Evolutionary conservation across 1,140 invertebrate species (phyloP).

Genomic region (Matsumurasca onukii): DNA sequence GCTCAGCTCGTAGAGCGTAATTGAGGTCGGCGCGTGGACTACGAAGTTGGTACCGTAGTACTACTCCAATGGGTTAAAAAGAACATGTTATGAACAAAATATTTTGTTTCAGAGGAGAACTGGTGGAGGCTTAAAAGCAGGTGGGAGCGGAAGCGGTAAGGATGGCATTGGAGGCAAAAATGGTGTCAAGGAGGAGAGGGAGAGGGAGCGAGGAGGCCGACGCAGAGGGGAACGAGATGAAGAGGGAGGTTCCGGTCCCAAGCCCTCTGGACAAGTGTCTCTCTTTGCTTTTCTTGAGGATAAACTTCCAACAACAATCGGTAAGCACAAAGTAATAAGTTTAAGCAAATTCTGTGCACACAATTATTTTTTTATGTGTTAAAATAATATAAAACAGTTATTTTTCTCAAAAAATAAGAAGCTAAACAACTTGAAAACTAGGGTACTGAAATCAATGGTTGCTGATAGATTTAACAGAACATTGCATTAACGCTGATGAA

Average conservation of each 20-base stretch:
- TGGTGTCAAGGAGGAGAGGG: conserved; percentile 58
- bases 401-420: background rate
- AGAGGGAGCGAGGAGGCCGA: conserved; percentile 48
- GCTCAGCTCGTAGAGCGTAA: no score
- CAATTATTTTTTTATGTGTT: background rate
- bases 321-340: conserved; percentile 22
- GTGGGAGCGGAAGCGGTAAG: conserved; percentile 48
- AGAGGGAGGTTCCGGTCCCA: conserved; percentile 51
- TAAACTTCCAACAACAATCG: conserved; percentile 66
- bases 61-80: no score
- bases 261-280: conserved; percentile 81
- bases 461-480: no score
- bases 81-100: no score
- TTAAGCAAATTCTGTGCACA: no score
- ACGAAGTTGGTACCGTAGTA: no score
- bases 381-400: background rate
- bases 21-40: no score
- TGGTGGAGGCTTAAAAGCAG: conserved; percentile 40
- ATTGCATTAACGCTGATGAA: no score
- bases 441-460: background rate
- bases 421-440: background rate
- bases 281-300: conserved; percentile 86
- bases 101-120: conserved; percentile 36
- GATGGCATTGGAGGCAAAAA: conserved; percentile 57
- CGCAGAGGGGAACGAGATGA: conserved; percentile 43